phyloP scores from a whole-genome alignment of 1,140 invertebrate species.

The Drosophila bifasciata region DNA sequence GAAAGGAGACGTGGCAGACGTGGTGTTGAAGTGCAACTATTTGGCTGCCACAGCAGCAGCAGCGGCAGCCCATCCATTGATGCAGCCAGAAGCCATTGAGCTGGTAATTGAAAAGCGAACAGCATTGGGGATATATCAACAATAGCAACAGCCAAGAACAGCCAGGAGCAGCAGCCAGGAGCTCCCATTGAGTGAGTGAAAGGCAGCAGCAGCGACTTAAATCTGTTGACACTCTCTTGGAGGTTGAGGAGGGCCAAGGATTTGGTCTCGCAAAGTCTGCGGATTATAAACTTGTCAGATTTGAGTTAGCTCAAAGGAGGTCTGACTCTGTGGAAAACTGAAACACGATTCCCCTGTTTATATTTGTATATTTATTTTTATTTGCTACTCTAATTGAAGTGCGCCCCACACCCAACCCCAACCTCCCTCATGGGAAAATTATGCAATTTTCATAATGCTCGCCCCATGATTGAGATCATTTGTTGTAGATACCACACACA shows the following conservation, averaged over 20 bases:
- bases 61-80: conserved; percentile 14
- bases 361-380: conserved; percentile 76
- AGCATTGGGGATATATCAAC: conserved; percentile 24
- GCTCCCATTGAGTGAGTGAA: conserved; percentile 30
- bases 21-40: conserved; percentile 53
- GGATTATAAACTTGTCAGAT: conserved; percentile 45
- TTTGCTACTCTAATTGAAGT: conserved; percentile 75
- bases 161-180: conserved; percentile 8
- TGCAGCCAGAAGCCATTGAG: conserved; percentile 54
- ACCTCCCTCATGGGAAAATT: conserved; percentile 61
- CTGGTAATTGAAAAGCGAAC: conserved; percentile 64
- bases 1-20: conserved; percentile 23
- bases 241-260: conserved; percentile 31
- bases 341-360: conserved; percentile 53
- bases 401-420: conserved; percentile 22
- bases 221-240: conserved; percentile 66
- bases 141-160: conserved; percentile 17
- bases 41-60: conserved; percentile 38
- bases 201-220: conserved; percentile 43
- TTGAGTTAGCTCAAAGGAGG: conserved; percentile 8
- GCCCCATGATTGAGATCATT: conserved; percentile 71
- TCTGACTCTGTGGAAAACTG: conserved; percentile 15
- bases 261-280: conserved; percentile 38
- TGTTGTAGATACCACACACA: conserved; percentile 46
- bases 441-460: conserved; percentile 79